phyloP scores from a whole-genome alignment of 2,888 invertebrate species.

The Nymphalis polychloros region DNA sequence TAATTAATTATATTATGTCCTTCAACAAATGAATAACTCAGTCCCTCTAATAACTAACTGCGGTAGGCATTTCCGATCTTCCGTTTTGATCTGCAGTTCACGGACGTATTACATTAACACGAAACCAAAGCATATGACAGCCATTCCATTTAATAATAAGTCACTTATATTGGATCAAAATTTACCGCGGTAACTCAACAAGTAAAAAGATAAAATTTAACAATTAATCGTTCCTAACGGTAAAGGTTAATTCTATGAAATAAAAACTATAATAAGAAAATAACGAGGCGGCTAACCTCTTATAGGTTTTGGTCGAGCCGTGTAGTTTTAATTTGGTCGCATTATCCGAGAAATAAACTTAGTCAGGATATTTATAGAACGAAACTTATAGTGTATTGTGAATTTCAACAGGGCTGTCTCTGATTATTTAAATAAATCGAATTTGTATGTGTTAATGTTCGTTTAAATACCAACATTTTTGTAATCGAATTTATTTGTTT shows the following conservation, averaged over 20 bases:
- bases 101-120: conserved; percentile 6
- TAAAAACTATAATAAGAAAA: not conserved
- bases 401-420: conserved; percentile 7
- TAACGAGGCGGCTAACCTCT: not conserved
- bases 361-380: conserved; percentile 53
- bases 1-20: not conserved
- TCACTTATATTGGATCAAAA: not conserved
- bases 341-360: conserved; percentile 50
- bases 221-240: too few relatives aligned
- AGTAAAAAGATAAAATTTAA: not conserved
- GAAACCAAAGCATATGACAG: not conserved
- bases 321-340: conserved; percentile 42
- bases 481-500: too few relatives aligned
- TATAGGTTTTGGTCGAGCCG: conserved; percentile 8
- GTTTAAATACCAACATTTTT: too few relatives aligned
- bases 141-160: not conserved
- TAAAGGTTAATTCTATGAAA: too few relatives aligned
- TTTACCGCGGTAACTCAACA: not conserved
- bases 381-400: conserved; percentile 17
- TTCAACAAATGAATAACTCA: not conserved
- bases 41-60: conserved; percentile 29
- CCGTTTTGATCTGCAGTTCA: conserved; percentile 39
- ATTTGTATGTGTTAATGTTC: not conserved
- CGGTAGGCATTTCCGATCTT: conserved; percentile 75
- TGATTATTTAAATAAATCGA: not conserved